A percentile compares a stretch with the other conserved stretches of the same genome.
phyloP scores from a whole-genome alignment of 2,888 invertebrate species.

The Nymphalis urticae region DNA sequence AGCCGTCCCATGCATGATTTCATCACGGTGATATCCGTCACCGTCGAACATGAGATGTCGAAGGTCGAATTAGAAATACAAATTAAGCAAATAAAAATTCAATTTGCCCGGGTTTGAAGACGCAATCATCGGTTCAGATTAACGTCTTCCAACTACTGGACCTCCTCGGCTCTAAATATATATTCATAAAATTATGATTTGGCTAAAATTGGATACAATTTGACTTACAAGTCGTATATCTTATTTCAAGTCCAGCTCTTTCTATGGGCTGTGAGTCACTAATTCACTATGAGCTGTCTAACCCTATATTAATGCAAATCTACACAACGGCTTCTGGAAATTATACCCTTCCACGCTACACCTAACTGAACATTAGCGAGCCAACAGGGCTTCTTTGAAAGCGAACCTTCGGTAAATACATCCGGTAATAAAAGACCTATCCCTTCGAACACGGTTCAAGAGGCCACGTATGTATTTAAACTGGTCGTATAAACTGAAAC shows the following conservation, averaged over 20 bases:
- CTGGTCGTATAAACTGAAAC: conserved; percentile 52
- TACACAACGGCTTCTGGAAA: conserved; percentile 42
- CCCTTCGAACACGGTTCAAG: conserved; percentile 50
- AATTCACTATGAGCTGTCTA: conserved; percentile 17
- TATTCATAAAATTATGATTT: too few species aligned
- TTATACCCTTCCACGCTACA: conserved; percentile 40
- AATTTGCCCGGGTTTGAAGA: too few species aligned
- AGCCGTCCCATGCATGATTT: too few species aligned
- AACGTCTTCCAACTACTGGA: too few species aligned
- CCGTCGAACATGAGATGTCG: too few species aligned
- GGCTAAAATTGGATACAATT: neutral
- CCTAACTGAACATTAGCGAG: conserved; percentile 40
- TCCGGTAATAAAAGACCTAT: conserved; percentile 24
- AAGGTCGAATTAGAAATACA: too few species aligned
- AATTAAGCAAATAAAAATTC: too few species aligned
- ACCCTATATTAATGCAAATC: conserved; percentile 43
- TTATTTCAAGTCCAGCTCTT: too few species aligned
- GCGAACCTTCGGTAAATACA: conserved; percentile 27
- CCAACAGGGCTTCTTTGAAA: conserved; percentile 38
- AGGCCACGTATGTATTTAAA: conserved; percentile 51
- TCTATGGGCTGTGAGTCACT: neutral
- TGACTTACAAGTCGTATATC: neutral
- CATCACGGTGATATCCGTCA: too few species aligned
- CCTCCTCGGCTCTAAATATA: too few species aligned
- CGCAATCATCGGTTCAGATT: too few species aligned